Base-by-base conservation (phyloP, 1,140 invertebrate species). In the Bombus confusus region DNA sequence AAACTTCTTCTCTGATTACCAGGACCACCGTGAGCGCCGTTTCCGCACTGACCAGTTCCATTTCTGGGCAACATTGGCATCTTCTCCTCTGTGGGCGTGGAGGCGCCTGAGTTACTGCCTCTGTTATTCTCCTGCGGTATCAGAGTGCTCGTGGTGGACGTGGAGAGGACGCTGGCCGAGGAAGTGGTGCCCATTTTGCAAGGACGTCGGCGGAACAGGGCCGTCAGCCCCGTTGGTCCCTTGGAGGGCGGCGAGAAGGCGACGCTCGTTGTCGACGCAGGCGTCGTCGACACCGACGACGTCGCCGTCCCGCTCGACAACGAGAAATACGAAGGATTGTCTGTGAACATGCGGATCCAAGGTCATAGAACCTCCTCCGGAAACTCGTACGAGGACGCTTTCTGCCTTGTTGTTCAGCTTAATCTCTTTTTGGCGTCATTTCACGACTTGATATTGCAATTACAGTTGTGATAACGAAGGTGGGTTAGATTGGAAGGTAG, bases 261-360 rank as follows among this genome's bases (percentile, higher is more conserved):
- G 10, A 52, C 52, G 78, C n/a, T 71, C 77, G 83, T 69, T 69
- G 84, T 64, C 31, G 89, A 43, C 79, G 83, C 73, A 39, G 88
- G 68, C 31, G 91, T 87, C n/a, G 80, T 71, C 69, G 83, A 64
- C 78, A 81, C 68, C 86, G 88, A 62, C 87, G 89, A 72, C 85
- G 85, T 74, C 86, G 86, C 31, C 75, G 87, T 85, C 47, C 84
- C 91, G 79, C 93, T 92, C 43, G 95, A 93, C 75, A 96, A 87
- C 84, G 96, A 95, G 91, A 96, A 96, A 86, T 96, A 96, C 79
- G 96, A 96, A 10, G 96, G 96, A 91, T 96, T 96, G 94, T 96
- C 96, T 96, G 96, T 86, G 92, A 94, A 92, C 89, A 94, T 92
- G 91, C 88, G 89, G 78, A 57, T 37, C 59, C 39, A 57, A 13